phyloP scores from a whole-genome alignment of 2,888 invertebrate genomes.

The Caenorhabditis auriculariae region DNA sequence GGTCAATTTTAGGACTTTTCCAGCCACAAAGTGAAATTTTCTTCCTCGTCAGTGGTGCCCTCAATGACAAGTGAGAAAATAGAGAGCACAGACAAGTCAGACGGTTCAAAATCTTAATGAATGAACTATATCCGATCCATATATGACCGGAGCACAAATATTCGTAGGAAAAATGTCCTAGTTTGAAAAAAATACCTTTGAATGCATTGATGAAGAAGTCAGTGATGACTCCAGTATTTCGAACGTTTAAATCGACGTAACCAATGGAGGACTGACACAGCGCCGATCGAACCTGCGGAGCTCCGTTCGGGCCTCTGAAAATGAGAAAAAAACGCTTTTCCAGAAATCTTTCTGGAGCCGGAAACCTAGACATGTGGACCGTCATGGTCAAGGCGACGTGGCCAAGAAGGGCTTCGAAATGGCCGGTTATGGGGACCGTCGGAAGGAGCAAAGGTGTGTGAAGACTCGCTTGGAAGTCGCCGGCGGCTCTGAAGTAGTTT shows the following conservation, averaged over 20 bases:
- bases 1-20: too few relatives aligned
- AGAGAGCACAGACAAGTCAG: too few relatives aligned
- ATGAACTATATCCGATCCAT: too few relatives aligned
- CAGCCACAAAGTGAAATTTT: too few relatives aligned
- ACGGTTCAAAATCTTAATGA: too few relatives aligned
- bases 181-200: slow-evolving; percentile 40
- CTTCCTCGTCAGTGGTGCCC: too few relatives aligned
- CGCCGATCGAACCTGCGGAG: slow-evolving; percentile 58
- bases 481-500: slow-evolving; percentile 49
- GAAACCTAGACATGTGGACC: slow-evolving; percentile 53
- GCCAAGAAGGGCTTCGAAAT: slow-evolving; percentile 62
- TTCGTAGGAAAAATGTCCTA: too few relatives aligned
- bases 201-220: slow-evolving; percentile 63
- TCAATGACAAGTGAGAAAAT: neutral
- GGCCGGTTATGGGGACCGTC: slow-evolving; percentile 58
- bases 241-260: slow-evolving; percentile 61
- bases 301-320: slow-evolving; percentile 52
- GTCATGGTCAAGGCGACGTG: slow-evolving; percentile 59
- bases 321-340: neutral
- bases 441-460: slow-evolving; percentile 59
- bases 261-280: slow-evolving; percentile 56
- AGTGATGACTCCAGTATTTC: slow-evolving; percentile 62
- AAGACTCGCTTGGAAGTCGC: slow-evolving; percentile 59
- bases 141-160: too few relatives aligned
- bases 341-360: neutral